These are phyloP conservation scores for Bombus impatiens DNA, from an alignment of 1,140 invertebrate species.

Conservation along the genomic window DNA sequence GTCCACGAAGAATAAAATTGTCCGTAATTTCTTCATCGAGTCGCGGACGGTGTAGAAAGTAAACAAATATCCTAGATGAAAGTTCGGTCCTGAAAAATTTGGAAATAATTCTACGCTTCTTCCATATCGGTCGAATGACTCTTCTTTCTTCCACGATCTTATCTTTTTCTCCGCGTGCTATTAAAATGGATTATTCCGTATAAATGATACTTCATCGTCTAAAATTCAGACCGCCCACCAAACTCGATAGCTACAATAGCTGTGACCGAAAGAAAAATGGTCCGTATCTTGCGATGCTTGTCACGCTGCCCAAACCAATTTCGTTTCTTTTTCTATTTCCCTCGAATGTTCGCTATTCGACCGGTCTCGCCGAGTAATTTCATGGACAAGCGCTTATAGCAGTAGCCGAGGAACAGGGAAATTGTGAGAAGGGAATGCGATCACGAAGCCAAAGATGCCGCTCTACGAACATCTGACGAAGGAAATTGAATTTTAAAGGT, in stretches of 20 bases:
- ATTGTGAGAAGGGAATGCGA: not conserved
- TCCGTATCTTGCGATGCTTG: not conserved
- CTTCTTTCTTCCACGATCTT: too few species aligned
- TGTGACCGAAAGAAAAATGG: not conserved
- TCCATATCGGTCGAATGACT: not conserved
- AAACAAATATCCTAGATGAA: rapidly evolving
- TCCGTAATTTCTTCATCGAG: too few species aligned
- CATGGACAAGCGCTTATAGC: not conserved
- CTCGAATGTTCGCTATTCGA: not conserved
- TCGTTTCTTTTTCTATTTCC: not conserved
- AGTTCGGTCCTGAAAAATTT: too few species aligned
- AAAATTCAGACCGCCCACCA: not conserved
- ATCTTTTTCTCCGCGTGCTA: not conserved
- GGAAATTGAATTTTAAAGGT: not conserved
- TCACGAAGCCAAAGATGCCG: not conserved
- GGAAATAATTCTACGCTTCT: not conserved
- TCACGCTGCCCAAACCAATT: not conserved
- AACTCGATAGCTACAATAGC: not conserved
- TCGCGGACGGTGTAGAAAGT: too few species aligned
- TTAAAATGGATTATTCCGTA: not conserved
- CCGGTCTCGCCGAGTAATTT: not conserved
- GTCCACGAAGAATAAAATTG: too few species aligned
- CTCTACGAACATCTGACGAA: not conserved
- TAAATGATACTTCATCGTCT: not conserved
- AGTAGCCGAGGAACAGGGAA: not conserved